Evolutionary conservation across 2,113 vertebrate genomes (phyloP).

Genomic region (Rhegmatorhina hoffmannsi): DNA sequence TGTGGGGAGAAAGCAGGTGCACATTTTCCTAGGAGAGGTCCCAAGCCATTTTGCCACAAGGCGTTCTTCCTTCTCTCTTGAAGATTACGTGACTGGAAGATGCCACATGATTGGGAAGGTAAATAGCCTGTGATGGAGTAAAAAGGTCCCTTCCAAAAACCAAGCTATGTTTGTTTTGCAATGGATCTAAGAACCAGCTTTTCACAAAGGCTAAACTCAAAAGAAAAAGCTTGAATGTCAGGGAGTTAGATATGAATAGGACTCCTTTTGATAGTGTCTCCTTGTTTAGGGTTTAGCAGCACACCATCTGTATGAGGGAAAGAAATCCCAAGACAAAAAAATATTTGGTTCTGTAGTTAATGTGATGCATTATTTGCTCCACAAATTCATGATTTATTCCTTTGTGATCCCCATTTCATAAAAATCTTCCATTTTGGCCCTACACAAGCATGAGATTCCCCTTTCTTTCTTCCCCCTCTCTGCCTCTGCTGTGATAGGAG

Average conservation of each 20-base stretch:
- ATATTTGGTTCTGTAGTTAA: neutral
- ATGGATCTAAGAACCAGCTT: neutral
- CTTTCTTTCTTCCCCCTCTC: neutral
- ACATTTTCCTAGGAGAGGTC: neutral
- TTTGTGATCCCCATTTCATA: neutral
- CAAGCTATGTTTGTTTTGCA: neutral
- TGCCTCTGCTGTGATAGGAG: neutral
- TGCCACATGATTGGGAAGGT: neutral
- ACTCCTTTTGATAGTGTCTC: neutral
- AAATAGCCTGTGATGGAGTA: neutral
- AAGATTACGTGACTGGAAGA: neutral
- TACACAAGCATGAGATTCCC: neutral
- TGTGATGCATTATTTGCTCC: neutral
- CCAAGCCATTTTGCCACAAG: accelerated
- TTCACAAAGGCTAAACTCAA: neutral
- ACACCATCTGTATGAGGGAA: neutral
- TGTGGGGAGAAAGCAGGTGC: neutral
- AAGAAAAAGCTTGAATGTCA: neutral
- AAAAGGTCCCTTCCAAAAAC: neutral
- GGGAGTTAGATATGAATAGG: neutral
- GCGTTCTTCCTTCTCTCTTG: neutral
- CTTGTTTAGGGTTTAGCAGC: neutral
- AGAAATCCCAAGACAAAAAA: neutral
- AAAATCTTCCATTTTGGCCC: neutral
- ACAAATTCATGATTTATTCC: neutral